Base-by-base conservation (phyloP, 2,888 invertebrate genomes). In the Aleiodes leptofemur region DNA sequence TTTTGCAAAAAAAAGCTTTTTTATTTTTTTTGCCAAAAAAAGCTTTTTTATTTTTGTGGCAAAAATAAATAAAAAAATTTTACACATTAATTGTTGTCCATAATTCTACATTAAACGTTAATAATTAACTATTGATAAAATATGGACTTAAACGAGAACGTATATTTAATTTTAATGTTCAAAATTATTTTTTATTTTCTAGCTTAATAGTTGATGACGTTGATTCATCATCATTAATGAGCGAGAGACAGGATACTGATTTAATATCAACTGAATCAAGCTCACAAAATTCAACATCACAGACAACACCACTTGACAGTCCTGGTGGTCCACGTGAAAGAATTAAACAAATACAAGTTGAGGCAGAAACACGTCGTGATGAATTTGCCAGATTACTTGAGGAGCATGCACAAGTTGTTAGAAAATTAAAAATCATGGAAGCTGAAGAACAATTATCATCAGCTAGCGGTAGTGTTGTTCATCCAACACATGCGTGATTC, bases 351-450 rank as follows among this genome's bases (percentile, higher is more conserved):
- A 86, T 86, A 69, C 86, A 90, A 85, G 89, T 87, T 56, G 90
- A 90, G 76, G 90, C 90, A 6, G 90, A 90, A 79, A 89, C 88
- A 50, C 86, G 90, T 66, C 86, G 90, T 72, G 87, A 85, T 72
- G 90, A 90, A 77, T 90, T 90, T 79, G 90, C 90, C 34, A 83
- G 88, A 76, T 83, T 90, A 23, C 82, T 90, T 48, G 90, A 90
- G 75, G 90, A 90, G 77, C 90, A 90, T 79, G 90, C 90, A 48
- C 90, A 90, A 80, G 89, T 90, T 23, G 89, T 90, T 43, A 85
- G 87, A 69, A 88, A 88, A 79, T 82, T 90, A 78, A 90, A 90
- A 79, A 87, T 89, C 79, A 89, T 90, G 86, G 90, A 90, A 71
- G 88, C 86, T 11, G 86, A 86, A 74, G 86, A 86, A 64, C 84